These are phyloP conservation scores for Mamestra configurata DNA, from an alignment of 1,140 invertebrate genomes.

Conservation along the genomic window DNA sequence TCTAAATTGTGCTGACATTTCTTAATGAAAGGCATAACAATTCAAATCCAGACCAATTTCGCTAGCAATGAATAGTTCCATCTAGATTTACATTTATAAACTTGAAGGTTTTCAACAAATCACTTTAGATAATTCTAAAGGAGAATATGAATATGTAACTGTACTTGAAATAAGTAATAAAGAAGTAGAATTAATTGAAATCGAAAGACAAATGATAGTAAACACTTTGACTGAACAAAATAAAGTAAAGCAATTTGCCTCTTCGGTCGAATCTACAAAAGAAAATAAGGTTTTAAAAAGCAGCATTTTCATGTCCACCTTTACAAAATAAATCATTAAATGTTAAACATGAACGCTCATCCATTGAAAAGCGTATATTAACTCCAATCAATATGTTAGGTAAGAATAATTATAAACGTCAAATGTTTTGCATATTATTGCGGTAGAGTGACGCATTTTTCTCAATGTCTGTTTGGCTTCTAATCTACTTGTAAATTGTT, in stretches of 20 bases:
- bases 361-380: no score
- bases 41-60: neutral
- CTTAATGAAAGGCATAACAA: neutral
- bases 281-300: neutral
- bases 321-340: no score
- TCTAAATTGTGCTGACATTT: neutral
- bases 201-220: neutral
- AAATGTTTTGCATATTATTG: neutral
- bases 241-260: neutral
- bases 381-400: no score
- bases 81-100: neutral
- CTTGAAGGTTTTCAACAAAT: neutral
- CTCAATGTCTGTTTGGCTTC: neutral
- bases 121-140: no score
- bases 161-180: neutral
- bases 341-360: no score
- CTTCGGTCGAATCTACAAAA: neutral
- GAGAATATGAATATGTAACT: neutral
- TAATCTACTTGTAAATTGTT: conserved; percentile 6
- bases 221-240: neutral
- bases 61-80: no score
- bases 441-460: neutral
- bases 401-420: neutral
- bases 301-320: no score
- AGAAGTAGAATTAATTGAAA: neutral